Evolutionary conservation across 2,797 vertebrate species (phyloP).

Genomic region (Bucorvus abyssinicus): DNA sequence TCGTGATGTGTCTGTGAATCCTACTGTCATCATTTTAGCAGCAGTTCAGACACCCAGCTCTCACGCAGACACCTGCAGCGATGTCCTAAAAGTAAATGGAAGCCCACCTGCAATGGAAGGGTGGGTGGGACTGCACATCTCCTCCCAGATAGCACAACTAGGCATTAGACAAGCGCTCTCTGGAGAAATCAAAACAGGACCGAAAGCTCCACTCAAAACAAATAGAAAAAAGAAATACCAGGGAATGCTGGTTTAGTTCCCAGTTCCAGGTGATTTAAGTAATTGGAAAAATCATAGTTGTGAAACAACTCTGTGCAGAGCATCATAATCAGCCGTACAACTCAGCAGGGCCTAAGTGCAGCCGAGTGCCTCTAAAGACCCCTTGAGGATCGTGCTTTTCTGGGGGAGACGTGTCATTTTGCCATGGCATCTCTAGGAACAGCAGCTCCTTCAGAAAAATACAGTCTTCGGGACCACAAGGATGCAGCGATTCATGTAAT

Average conservation of each 20-base stretch:
- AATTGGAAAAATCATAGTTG: slow-evolving; percentile 65
- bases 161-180: background rate
- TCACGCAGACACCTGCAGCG: background rate
- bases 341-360: slow-evolving; percentile 1
- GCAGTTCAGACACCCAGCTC: background rate
- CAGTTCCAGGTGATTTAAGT: slow-evolving; percentile 63
- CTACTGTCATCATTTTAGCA: background rate
- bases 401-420: background rate
- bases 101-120: background rate
- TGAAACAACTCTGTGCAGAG: slow-evolving; percentile 42
- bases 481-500: background rate
- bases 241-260: background rate
- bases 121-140: background rate
- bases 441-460: background rate
- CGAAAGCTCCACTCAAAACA: background rate
- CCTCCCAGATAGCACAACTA: background rate
- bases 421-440: background rate
- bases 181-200: background rate
- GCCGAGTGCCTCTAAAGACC: slow-evolving; percentile 20
- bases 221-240: background rate
- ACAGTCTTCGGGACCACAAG: background rate
- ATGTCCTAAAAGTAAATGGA: background rate
- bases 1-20: background rate
- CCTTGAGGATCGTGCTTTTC: background rate
- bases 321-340: slow-evolving; percentile 29